phyloP scores from a whole-genome alignment of 2,797 vertebrate genomes.

The Myripristis jacobus region DNA sequence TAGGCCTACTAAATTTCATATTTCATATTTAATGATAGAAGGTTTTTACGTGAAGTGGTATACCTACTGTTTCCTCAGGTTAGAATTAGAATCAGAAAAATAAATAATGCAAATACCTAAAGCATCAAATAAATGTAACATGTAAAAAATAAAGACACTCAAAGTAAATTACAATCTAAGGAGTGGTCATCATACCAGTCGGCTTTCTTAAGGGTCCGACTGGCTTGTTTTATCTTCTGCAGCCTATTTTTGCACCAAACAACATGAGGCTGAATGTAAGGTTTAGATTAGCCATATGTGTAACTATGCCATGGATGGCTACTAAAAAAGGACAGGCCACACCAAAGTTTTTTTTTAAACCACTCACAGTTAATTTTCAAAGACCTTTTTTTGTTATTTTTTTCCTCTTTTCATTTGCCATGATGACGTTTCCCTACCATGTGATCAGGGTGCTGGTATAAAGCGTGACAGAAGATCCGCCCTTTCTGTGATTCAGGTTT shows the following conservation, averaged over 20 bases:
- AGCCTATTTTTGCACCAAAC: conserved; percentile 47
- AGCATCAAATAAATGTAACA: conserved; percentile 17
- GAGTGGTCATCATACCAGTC: conserved; percentile 10
- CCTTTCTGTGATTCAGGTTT: conserved; percentile 87
- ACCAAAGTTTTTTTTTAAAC: conserved; percentile 61
- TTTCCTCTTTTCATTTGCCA: conserved; percentile 59
- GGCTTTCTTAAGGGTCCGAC: conserved; percentile 50
- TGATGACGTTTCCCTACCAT: conserved; percentile 83
- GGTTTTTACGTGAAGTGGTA: too few relatives aligned
- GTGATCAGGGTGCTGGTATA: conserved; percentile 87
- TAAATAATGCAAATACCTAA: neutral
- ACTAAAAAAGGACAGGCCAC: conserved; percentile 68
- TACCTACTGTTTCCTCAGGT: neutral
- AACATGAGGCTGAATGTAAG: conserved; percentile 50
- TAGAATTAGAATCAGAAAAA: neutral
- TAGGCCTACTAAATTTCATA: neutral
- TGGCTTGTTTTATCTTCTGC: conserved; percentile 46
- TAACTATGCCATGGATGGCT: conserved; percentile 49
- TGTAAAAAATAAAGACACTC: conserved; percentile 35
- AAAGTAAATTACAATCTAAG: neutral
- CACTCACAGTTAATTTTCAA: conserved; percentile 71
- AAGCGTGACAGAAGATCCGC: conserved; percentile 84
- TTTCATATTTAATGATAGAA: too few relatives aligned
- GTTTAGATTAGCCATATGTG: conserved; percentile 49
- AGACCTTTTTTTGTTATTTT: conserved; percentile 66